Conservation (phyloP, 2,888 invertebrate species). For the Crepidodera aurea region DNA sequence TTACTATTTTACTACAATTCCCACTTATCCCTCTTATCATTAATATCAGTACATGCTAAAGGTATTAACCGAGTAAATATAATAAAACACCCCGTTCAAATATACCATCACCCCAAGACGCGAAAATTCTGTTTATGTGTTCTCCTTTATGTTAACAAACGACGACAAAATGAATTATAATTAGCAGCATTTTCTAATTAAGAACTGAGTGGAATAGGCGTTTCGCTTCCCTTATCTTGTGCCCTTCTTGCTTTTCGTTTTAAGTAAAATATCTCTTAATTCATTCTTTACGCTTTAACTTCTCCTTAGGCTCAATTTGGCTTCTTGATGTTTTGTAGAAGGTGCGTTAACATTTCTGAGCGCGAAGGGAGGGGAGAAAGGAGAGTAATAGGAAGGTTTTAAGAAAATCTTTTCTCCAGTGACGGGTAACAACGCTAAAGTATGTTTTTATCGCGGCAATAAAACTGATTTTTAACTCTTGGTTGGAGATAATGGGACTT, state of each 20-base stretch:
- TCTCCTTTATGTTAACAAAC: constrained; percentile 46
- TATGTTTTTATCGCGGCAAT: too few species aligned
- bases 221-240: constrained; percentile 20
- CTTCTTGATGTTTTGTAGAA: constrained; percentile 41
- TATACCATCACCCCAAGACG: neutral
- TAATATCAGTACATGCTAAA: too few species aligned
- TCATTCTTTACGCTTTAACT: constrained; percentile 55
- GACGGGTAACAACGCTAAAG: too few species aligned
- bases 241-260: constrained; percentile 24
- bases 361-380: neutral
- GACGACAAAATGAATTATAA: constrained; percentile 54
- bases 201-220: constrained; percentile 43
- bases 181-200: constrained; percentile 55
- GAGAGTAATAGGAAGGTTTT: neutral
- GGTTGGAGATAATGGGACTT: too few species aligned
- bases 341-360: constrained; percentile 9
- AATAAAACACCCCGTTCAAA: neutral
- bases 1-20: too few species aligned
- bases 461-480: too few species aligned
- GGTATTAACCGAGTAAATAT: too few species aligned
- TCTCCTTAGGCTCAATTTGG: constrained; percentile 58
- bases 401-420: neutral
- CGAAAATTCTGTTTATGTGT: constrained; percentile 38
- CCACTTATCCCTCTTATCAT: too few species aligned
- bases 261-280: constrained; percentile 48